Evolutionary conservation across 2,888 invertebrate genomes (phyloP), one percentile per base, ranked within the genome.

Genomic region (Conchocele bisecta): DNA sequence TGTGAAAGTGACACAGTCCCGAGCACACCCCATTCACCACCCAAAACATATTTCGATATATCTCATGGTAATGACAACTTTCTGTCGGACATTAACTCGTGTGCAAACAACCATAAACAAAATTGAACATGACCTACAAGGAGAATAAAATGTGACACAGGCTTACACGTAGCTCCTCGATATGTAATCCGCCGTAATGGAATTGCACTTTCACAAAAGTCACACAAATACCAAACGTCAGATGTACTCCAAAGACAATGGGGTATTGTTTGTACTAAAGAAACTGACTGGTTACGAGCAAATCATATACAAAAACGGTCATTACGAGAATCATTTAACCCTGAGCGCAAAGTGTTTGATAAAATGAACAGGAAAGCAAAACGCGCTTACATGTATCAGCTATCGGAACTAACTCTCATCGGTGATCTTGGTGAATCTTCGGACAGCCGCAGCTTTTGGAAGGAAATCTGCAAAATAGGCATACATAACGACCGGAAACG

Each of bases 331-430:
- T 20, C 33, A 11, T 64, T 48, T 29, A 44, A 33, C 28, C 5
- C 1, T 20, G 44, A 54, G 22, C 33, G 56, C 17, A 42, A 46
- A 15, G n/a, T 2, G 31, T 64, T 64, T 56, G 64, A 56, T 46
- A 64, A 56, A 46, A 20, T 42, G 5, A 26, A 54, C 17, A 54
- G 56, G 11, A 54, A 39, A 17, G 35, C 35, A 4, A 64, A 64
- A 28, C 42, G 64, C 13, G n/a, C n/a, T n/a, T n/a, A n/a, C n/a
- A 41, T 56, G 22, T 64, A 56, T 46, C 64, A 64, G 31, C n/a
- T 26, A 15, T 24, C 15, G 22, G 35, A 42, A 7, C 64, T 56
- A 7, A 29, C 46, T 6, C 17, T 33, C 28, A 11, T 64, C 11
- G 20, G 37, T 22, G 15, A 56, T 11, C 22, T 44, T 2, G 4